A percentile compares a stretch with the other conserved stretches of the same genome.
Evolutionary conservation across 2,113 vertebrate species (phyloP).

Genomic region (Carassius carassius): DNA sequence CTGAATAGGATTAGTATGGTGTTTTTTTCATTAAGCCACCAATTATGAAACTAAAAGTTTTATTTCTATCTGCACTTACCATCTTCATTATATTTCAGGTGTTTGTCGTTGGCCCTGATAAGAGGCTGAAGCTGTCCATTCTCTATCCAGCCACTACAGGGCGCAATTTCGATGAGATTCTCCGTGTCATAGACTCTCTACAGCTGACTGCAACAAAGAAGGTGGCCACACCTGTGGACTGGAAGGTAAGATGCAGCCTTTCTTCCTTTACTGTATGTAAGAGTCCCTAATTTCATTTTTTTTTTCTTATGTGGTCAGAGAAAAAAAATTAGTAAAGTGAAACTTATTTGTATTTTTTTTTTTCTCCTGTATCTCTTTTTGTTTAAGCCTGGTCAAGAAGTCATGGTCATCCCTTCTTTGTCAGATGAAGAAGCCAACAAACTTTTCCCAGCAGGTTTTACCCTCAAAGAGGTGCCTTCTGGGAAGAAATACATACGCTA

Average conservation of each 20-base stretch:
- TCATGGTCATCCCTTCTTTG: slow-evolving; percentile 92
- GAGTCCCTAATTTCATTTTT: background rate
- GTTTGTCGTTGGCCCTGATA: slow-evolving; percentile 93
- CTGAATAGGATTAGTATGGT: background rate
- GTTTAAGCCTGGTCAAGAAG: slow-evolving; percentile 82
- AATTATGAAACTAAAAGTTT: background rate
- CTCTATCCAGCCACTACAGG: slow-evolving; percentile 97
- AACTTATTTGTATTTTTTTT: background rate
- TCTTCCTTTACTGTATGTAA: background rate
- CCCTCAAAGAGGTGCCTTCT: slow-evolving; percentile 88
- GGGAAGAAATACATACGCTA: slow-evolving; percentile 95
- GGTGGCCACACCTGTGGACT: slow-evolving; percentile 94
- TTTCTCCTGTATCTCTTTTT: no score
- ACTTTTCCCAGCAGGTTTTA: slow-evolving; percentile 87
- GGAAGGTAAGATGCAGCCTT: slow-evolving; percentile 82
- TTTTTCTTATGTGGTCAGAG: background rate
- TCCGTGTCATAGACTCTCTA: slow-evolving; percentile 90
- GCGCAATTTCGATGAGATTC: slow-evolving; percentile 94
- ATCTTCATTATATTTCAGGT: slow-evolving; percentile 74
- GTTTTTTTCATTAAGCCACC: background rate
- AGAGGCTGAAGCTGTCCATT: slow-evolving; percentile 95
- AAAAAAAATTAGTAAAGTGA: background rate
- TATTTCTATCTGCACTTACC: background rate
- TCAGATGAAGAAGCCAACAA: slow-evolving; percentile 84
- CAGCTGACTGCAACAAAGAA: slow-evolving; percentile 91